Percentiles rank a stretch among this genome's conserved stretches.
Evolutionary conservation across 2,888 invertebrate species (phyloP).

Genomic region (Agriopis aurantiaria): DNA sequence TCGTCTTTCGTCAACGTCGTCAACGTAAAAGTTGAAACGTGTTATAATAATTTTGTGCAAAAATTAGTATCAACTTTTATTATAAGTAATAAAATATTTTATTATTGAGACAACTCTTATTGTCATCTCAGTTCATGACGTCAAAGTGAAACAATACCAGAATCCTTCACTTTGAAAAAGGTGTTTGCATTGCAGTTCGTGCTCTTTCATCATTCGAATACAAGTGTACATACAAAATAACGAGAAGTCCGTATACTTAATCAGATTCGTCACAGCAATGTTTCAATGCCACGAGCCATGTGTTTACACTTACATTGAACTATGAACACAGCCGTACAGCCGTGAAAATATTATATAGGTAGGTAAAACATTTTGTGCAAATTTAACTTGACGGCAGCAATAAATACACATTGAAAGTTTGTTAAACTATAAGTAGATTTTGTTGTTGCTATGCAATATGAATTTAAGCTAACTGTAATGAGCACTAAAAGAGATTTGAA

Average conservation of each 20-base stretch:
- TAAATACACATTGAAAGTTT: constrained; percentile 8
- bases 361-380: constrained; percentile 24
- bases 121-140: no score
- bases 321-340: constrained; percentile 12
- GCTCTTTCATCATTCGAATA: constrained; percentile 10
- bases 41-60: no score
- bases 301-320: constrained; percentile 45
- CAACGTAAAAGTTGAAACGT: no score
- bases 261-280: constrained; percentile 63
- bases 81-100: background rate
- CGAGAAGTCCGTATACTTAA: constrained; percentile 54
- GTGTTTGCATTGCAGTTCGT: constrained; percentile 10
- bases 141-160: no score
- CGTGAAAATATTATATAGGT: constrained; percentile 18
- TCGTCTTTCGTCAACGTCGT: background rate
- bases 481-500: no score
- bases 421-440: background rate
- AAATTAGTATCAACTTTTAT: no score
- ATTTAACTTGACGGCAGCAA: constrained; percentile 11
- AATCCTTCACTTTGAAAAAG: no score
- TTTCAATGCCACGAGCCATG: constrained; percentile 65
- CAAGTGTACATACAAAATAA: constrained; percentile 8
- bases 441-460: background rate
- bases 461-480: background rate
- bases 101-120: background rate